phyloP scores from a whole-genome alignment of 2,113 vertebrate genomes.

The Brienomyrus longianalis region DNA sequence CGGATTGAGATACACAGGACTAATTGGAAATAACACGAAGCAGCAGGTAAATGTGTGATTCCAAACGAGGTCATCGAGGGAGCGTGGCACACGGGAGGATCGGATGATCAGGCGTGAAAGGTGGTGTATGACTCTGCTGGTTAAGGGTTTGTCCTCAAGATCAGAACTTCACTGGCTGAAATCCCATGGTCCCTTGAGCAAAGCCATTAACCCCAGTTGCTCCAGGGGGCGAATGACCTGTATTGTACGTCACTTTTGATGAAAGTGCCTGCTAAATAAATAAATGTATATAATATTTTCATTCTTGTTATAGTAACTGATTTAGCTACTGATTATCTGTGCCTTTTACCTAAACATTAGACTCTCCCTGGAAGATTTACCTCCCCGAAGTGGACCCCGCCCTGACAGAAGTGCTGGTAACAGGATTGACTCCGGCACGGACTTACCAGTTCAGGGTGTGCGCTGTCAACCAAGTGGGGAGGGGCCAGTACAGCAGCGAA shows the following conservation, averaged over 20 bases:
- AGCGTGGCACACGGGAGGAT: no score
- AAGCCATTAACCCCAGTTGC: not conserved
- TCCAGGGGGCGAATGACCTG: not conserved
- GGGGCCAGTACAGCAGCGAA: constrained; percentile 65
- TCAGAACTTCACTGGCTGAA: not conserved
- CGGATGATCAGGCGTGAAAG: no score
- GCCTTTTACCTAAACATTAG: constrained; percentile 37
- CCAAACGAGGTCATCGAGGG: no score
- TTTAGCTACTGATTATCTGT: not conserved
- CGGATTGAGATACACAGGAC: no score
- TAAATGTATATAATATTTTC: not conserved
- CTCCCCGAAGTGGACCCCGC: constrained; percentile 58
- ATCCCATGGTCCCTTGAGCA: not conserved
- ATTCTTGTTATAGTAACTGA: not conserved
- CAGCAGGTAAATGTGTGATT: no score
- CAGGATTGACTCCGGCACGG: constrained; percentile 63
- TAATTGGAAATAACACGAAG: no score
- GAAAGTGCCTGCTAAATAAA: not conserved
- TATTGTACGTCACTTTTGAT: not conserved
- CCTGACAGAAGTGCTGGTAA: constrained; percentile 56
- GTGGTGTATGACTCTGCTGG: not conserved
- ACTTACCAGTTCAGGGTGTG: constrained; percentile 73
- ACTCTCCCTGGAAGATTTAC: constrained; percentile 73
- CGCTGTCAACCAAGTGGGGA: constrained; percentile 71
- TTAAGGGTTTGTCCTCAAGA: not conserved